Evolutionary conservation across 2,113 vertebrate genomes (phyloP).

Genomic region (Dendropsophus ebraccatus): DNA sequence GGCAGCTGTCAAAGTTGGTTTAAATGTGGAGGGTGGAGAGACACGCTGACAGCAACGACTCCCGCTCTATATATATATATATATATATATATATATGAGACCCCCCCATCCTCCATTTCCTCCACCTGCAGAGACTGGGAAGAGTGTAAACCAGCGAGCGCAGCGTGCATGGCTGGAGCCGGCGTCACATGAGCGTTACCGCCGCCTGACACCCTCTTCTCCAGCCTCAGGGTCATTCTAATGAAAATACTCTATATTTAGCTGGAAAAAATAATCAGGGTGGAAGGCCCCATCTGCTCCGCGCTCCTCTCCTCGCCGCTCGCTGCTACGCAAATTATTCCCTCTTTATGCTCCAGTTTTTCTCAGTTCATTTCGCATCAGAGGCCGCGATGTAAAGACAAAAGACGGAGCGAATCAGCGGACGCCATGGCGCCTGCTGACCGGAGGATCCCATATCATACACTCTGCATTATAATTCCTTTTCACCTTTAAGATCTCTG

Average conservation of each 20-base stretch:
- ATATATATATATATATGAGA: too few relatives aligned
- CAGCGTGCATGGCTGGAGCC: constrained; percentile 64
- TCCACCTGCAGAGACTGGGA: background rate
- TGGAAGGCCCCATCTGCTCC: constrained; percentile 86
- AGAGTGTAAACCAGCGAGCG: background rate
- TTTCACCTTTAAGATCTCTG: too few relatives aligned
- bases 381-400: background rate
- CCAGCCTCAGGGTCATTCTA: constrained; percentile 81
- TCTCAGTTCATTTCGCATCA: background rate
- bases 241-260: constrained; percentile 83
- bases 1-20: too few relatives aligned
- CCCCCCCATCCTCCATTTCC: background rate
- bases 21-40: too few relatives aligned
- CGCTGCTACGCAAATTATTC: constrained; percentile 69
- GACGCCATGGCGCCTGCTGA: background rate
- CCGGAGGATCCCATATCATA: background rate
- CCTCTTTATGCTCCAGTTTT: constrained; percentile 47
- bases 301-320: constrained; percentile 72
- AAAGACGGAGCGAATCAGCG: background rate
- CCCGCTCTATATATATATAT: too few relatives aligned
- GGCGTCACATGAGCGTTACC: constrained; percentile 77
- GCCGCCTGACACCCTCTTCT: constrained; percentile 70
- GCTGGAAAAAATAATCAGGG: constrained; percentile 80
- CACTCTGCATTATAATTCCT: background rate
- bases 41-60: too few relatives aligned